A percentile compares a stretch with the other conserved stretches of the same genome.
phyloP scores from a whole-genome alignment of 2,888 invertebrate genomes.

The Drosophila robusta region DNA sequence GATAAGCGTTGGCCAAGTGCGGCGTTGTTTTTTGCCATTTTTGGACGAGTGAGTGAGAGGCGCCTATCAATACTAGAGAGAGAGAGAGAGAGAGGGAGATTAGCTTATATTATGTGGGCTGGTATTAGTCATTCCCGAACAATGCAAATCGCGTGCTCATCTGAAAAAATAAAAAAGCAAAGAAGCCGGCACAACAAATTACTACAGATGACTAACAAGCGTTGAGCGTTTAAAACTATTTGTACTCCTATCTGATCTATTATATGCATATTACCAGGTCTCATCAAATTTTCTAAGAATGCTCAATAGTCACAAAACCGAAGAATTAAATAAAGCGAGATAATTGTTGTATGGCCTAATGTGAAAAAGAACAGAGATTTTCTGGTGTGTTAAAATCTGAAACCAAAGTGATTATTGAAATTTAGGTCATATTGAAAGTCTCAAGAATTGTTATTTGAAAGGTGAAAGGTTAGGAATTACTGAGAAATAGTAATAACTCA shows the following conservation, averaged over 20 bases:
- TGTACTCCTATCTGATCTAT: neutral
- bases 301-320: neutral
- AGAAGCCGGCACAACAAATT: conserved; percentile 33
- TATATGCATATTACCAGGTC: neutral
- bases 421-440: conserved; percentile 12
- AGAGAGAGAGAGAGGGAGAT: conserved; percentile 10
- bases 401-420: neutral
- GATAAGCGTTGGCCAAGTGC: conserved; percentile 34
- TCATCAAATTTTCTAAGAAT: conserved; percentile 8
- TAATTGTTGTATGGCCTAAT: conserved; percentile 4
- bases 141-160: conserved; percentile 33
- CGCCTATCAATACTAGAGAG: neutral
- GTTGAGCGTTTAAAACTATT: conserved; percentile 10
- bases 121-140: conserved; percentile 38
- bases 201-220: conserved; percentile 35
- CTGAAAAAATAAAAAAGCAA: neutral
- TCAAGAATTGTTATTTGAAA: neutral
- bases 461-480: neutral
- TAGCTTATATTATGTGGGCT: conserved; percentile 26
- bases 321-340: neutral
- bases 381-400: neutral
- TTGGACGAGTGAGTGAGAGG: neutral
- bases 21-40: conserved; percentile 6
- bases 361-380: neutral
- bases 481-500: too few species aligned